These are phyloP conservation scores for Pangasius krempfi DNA, from an alignment of 2,797 vertebrate genomes.

Conservation along the genomic window DNA sequence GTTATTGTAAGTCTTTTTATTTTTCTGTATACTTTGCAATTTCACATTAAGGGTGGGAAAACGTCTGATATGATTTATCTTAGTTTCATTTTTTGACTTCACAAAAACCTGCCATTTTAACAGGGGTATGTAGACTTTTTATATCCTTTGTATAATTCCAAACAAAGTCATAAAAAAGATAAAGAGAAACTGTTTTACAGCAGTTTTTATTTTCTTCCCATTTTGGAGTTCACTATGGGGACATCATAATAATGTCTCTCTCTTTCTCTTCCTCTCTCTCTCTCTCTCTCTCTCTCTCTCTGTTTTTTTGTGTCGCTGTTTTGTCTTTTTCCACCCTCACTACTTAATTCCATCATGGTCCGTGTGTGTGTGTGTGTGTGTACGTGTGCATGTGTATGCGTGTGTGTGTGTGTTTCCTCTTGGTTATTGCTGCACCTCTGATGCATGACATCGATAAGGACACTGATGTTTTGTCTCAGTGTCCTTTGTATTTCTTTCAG, in stretches of 20 bases:
- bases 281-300: conserved; percentile 6
- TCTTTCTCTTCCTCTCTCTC: conserved; percentile 43
- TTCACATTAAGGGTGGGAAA: too few species aligned
- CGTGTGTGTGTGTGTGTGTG: conserved; percentile 25
- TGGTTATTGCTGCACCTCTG: conserved; percentile 49
- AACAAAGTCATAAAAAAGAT: neutral
- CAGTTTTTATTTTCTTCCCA: conserved; percentile 43
- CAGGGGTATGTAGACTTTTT: too few species aligned
- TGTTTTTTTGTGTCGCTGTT: conserved; percentile 49
- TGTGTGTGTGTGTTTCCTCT: conserved; percentile 47
- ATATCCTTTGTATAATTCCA: too few species aligned
- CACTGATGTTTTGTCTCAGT: conserved; percentile 28
- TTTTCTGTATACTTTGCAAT: too few species aligned
- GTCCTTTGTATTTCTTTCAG: conserved; percentile 8
- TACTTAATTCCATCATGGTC: conserved; percentile 35
- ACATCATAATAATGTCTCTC: conserved; percentile 23
- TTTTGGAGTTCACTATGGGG: too few species aligned
- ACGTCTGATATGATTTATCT: too few species aligned
- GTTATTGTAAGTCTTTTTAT: too few species aligned
- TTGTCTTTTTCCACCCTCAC: conserved; percentile 46
- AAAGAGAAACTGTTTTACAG: conserved; percentile 12
- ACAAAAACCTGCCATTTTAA: too few species aligned
- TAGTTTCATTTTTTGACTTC: too few species aligned
- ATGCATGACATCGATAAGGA: conserved; percentile 64
- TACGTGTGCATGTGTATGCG: conserved; percentile 25